These are phyloP conservation scores for Charanyca ferruginea DNA, from an alignment of 2,888 invertebrate species.

Conservation along the genomic window DNA sequence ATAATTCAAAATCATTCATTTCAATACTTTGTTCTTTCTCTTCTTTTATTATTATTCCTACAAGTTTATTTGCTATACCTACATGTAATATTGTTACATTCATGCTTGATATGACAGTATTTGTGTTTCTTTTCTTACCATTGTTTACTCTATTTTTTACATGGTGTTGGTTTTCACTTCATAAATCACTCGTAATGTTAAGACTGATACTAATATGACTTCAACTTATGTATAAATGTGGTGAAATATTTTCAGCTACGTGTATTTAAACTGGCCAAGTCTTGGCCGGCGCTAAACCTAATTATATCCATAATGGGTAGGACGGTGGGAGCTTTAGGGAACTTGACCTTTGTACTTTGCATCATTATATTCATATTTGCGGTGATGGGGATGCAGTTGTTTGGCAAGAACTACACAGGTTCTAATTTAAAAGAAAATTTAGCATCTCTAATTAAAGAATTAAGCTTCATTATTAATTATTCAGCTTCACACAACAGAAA, in stretches of 20 bases:
- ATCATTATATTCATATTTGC: constrained; percentile 99
- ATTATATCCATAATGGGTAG: constrained; percentile 98
- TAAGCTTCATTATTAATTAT: constrained; percentile 88
- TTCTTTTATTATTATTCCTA: constrained; percentile 36
- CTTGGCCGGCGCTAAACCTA: constrained; percentile 98
- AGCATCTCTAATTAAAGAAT: constrained; percentile 87
- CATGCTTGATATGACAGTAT: constrained; percentile 53
- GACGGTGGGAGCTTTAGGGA: constrained; percentile 98
- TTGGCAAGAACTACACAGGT: constrained; percentile 97
- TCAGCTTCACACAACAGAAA: constrained; percentile 90
- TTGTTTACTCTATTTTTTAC: constrained; percentile 35
- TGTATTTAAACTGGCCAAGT: constrained; percentile 99
- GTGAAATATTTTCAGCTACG: constrained; percentile 94
- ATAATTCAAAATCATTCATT: constrained; percentile 44
- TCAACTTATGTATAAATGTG: constrained; percentile 78
- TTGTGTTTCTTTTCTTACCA: constrained; percentile 36
- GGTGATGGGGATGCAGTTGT: constrained; percentile 99
- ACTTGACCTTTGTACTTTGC: constrained; percentile 98
- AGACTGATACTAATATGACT: constrained; percentile 58
- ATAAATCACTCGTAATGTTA: constrained; percentile 49
- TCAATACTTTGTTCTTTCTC: constrained; percentile 24
- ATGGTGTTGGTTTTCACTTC: constrained; percentile 43
- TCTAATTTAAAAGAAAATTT: constrained; percentile 88
- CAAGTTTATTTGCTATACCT: constrained; percentile 52
- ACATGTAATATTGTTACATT: constrained; percentile 38